Evolutionary conservation across 2,113 vertebrate genomes (phyloP).

Genomic region (Sardina pilchardus): DNA sequence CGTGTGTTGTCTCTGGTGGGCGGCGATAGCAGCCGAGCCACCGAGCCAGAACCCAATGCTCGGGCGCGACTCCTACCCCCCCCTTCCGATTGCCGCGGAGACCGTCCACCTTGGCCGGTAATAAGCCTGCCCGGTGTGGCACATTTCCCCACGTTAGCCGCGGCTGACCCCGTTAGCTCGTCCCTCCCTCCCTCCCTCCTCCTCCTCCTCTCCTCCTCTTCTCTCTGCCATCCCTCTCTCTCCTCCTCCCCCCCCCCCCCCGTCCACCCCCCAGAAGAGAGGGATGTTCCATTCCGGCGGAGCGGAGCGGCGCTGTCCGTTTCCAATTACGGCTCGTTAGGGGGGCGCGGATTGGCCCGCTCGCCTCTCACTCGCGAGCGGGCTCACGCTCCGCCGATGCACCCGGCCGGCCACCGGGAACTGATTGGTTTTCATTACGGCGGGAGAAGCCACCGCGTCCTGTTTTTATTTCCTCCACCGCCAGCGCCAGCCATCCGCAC

Average conservation of each 20-base stretch:
- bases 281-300: conserved; percentile 46
- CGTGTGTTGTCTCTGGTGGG: neutral
- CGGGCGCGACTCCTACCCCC: neutral
- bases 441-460: conserved; percentile 1
- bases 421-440: conserved; percentile 45
- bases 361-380: too few species aligned
- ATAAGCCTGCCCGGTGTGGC: conserved; percentile 21
- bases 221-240: neutral
- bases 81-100: neutral
- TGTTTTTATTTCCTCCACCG: conserved; percentile 9
- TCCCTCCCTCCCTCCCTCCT: neutral
- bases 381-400: neutral
- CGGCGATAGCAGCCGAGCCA: neutral
- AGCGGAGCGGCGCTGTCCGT: conserved; percentile 40
- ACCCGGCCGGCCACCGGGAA: conserved; percentile 25
- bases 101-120: neutral
- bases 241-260: conserved; percentile 21
- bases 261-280: conserved; percentile 21
- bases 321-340: conserved; percentile 56
- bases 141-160: conserved; percentile 25
- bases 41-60: neutral
- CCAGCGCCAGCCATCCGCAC: neutral
- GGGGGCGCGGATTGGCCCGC: conserved; percentile 31
- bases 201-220: neutral
- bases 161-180: conserved; percentile 37